These are phyloP conservation scores for Nematopogon swammerdamellus DNA, from an alignment of 2,888 invertebrate species.

Conservation along the genomic window DNA sequence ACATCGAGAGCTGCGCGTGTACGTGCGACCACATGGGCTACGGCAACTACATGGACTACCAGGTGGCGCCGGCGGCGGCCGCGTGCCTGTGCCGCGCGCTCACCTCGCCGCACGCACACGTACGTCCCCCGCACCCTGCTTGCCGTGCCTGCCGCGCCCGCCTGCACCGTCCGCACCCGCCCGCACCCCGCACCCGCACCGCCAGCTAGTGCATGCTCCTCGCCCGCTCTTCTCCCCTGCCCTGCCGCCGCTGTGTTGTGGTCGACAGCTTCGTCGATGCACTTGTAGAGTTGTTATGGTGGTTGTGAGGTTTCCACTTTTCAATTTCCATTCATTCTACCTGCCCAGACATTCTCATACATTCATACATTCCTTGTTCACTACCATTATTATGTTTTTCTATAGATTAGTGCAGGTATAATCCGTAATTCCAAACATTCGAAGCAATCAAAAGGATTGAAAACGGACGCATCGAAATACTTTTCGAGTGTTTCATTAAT, in stretches of 20 bases:
- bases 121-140: constrained; percentile 27
- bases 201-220: constrained; percentile 10
- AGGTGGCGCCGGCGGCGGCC: constrained; percentile 60
- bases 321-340: too few relatives aligned
- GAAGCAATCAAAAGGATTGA: too few relatives aligned
- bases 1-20: constrained; percentile 87
- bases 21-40: constrained; percentile 93
- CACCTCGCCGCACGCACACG: constrained; percentile 53
- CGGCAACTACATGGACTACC: constrained; percentile 89
- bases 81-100: constrained; percentile 51
- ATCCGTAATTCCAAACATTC: too few relatives aligned
- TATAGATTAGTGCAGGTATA: too few relatives aligned
- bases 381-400: too few relatives aligned
- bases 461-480: too few relatives aligned
- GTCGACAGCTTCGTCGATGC: too few relatives aligned
- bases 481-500: background rate
- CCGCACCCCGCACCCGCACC: constrained; percentile 6
- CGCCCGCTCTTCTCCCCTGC: constrained; percentile 10
- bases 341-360: too few relatives aligned
- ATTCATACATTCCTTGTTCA: too few relatives aligned
- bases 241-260: constrained; percentile 4
- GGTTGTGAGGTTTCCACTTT: too few relatives aligned
- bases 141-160: too few relatives aligned
- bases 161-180: constrained; percentile 6
- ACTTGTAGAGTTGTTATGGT: too few relatives aligned